Conservation (phyloP, 2,113 vertebrate genomes). For the Indri indri region DNA sequence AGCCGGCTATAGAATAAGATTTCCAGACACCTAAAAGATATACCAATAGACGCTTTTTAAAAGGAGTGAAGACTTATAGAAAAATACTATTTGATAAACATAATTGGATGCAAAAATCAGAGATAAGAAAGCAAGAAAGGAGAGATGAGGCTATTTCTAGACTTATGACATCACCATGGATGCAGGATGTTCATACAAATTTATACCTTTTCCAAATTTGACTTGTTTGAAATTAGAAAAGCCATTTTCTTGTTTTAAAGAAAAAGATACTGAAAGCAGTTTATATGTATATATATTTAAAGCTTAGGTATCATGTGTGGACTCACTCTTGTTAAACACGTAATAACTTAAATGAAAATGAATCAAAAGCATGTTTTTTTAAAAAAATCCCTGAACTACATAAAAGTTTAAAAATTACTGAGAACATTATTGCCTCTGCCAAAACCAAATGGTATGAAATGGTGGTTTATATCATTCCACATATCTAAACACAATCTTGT, state of each 20-base stretch:
- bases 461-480: background rate
- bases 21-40: background rate
- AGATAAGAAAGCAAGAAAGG: constrained; percentile 7
- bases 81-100: constrained; percentile 5
- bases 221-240: constrained; percentile 43
- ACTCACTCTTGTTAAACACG: constrained; percentile 16
- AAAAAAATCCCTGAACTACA: background rate
- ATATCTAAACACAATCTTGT: background rate
- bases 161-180: constrained; percentile 8
- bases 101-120: background rate
- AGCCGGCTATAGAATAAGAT: background rate
- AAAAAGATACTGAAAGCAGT: background rate
- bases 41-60: background rate
- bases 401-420: constrained; percentile 34
- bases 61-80: background rate
- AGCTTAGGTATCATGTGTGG: background rate
- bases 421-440: constrained; percentile 7
- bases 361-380: background rate
- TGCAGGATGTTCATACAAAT: constrained; percentile 1
- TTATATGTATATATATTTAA: background rate
- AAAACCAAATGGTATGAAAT: constrained; percentile 25
- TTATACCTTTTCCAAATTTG: constrained; percentile 36
- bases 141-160: constrained; percentile 44
- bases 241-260: constrained; percentile 45
- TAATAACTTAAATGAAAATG: constrained; percentile 49